These are phyloP conservation scores for Automeris io DNA, from an alignment of 2,888 invertebrate genomes.

Conservation along the genomic window DNA sequence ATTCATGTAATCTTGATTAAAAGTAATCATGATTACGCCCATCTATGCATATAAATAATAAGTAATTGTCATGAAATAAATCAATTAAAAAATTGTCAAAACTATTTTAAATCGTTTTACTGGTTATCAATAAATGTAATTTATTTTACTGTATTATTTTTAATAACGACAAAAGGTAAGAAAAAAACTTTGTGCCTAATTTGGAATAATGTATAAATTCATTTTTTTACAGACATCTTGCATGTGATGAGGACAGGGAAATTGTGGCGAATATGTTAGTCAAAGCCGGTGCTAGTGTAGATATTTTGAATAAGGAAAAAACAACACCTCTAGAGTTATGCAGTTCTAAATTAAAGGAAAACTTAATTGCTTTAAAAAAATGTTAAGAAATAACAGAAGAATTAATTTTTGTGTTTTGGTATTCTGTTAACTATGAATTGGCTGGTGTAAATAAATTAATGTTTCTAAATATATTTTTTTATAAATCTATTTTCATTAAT, in stretches of 20 bases:
- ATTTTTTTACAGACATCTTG: constrained; percentile 79
- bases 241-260: constrained; percentile 87
- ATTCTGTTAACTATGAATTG: too few relatives aligned
- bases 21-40: too few relatives aligned
- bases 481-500: too few relatives aligned
- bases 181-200: neutral
- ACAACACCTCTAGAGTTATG: constrained; percentile 81
- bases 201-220: neutral
- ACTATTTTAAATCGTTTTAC: neutral
- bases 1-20: too few relatives aligned
- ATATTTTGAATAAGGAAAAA: constrained; percentile 79
- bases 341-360: constrained; percentile 44
- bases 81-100: too few relatives aligned
- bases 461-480: too few relatives aligned
- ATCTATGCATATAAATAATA: too few relatives aligned
- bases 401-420: too few relatives aligned
- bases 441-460: too few relatives aligned
- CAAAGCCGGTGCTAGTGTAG: constrained; percentile 79
- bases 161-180: neutral
- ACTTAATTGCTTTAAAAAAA: constrained; percentile 22
- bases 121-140: neutral
- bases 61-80: too few relatives aligned
- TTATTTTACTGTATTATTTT: too few relatives aligned
- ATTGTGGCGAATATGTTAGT: constrained; percentile 81
- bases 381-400: too few relatives aligned